Evolutionary conservation across 2,797 vertebrate genomes (phyloP).

Genomic region (Varecia variegata): DNA sequence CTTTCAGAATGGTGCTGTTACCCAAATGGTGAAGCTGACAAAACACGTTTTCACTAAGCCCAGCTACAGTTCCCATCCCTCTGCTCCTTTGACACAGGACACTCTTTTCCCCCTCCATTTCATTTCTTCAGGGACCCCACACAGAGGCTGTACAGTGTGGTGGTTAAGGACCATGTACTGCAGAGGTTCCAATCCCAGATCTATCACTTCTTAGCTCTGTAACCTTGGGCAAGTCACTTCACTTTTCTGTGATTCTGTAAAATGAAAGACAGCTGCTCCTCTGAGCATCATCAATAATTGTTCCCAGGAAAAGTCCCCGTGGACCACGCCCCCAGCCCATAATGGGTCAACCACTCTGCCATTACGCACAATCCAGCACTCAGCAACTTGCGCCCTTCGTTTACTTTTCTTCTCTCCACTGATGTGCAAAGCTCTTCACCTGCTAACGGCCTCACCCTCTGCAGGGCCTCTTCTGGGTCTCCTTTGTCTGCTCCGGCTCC

Average conservation of each 20-base stretch:
- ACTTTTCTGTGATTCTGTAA: not conserved
- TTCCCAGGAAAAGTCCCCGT: not conserved
- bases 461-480: not conserved
- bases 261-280: not conserved
- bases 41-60: not conserved
- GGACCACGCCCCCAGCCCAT: not conserved
- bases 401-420: not conserved
- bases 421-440: not conserved
- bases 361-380: not conserved
- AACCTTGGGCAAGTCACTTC: not conserved
- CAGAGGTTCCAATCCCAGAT: not conserved
- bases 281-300: not conserved
- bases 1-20: slow-evolving; percentile 36
- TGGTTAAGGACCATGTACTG: not conserved
- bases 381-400: not conserved
- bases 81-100: not conserved
- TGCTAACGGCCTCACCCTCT: not conserved
- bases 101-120: not conserved
- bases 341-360: no score
- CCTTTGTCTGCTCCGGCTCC: not conserved
- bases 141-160: not conserved
- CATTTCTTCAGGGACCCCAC: not conserved
- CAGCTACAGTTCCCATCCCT: not conserved
- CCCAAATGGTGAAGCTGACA: not conserved
- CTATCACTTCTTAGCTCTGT: not conserved